Conservation (phyloP, 2,797 vertebrate species). For the Hipposideros larvatus region DNA sequence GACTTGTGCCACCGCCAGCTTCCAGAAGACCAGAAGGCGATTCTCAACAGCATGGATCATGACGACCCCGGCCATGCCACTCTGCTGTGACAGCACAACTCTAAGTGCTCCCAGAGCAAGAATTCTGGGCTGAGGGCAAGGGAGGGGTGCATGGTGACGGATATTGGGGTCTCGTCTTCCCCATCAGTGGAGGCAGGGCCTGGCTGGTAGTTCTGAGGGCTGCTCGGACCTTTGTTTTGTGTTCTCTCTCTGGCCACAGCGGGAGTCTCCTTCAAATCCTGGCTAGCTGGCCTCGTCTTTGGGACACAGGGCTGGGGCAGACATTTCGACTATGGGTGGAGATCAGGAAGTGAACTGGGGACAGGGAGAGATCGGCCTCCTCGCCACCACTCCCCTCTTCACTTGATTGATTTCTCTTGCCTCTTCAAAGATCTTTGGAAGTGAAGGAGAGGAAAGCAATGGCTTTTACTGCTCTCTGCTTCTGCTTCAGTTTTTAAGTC, state of each 20-base stretch:
- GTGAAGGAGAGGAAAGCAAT: constrained; percentile 57
- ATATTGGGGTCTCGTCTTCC: not conserved
- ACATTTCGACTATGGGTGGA: not conserved
- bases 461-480: constrained; percentile 66
- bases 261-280: not conserved
- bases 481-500: constrained; percentile 71
- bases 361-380: not conserved
- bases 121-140: not conserved
- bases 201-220: not conserved
- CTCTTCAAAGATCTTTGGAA: constrained; percentile 58
- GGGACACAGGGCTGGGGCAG: not conserved
- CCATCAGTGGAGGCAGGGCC: not conserved
- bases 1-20: constrained; percentile 94
- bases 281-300: not conserved
- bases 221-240: not conserved
- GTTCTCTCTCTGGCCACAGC: not conserved
- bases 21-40: constrained; percentile 96
- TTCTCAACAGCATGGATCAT: constrained; percentile 96
- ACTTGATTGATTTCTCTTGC: constrained; percentile 6
- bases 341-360: constrained; percentile 18
- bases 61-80: constrained; percentile 94
- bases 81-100: constrained; percentile 90
- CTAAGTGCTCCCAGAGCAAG: constrained; percentile 71
- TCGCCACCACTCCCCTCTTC: not conserved
- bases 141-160: not conserved